Evolutionary conservation across 2,113 vertebrate genomes (phyloP).

Genomic region (Gnathonemus longibarbis): DNA sequence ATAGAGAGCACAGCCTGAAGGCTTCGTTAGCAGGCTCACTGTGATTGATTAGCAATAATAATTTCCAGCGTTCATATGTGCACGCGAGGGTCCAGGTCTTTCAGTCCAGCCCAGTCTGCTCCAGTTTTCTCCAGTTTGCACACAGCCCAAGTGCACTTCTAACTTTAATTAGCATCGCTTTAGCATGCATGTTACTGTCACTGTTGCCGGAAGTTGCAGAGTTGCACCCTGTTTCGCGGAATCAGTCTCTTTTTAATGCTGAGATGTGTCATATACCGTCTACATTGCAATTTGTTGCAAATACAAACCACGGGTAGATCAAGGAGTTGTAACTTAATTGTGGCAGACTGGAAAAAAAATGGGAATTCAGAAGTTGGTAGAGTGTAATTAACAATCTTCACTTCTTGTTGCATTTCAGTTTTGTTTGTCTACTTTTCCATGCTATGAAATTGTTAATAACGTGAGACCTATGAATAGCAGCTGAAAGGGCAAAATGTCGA

Average conservation of each 20-base stretch:
- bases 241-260: neutral
- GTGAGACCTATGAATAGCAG: neutral
- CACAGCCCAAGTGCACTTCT: neutral
- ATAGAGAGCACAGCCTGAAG: slow-evolving; percentile 44
- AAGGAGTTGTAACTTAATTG: neutral
- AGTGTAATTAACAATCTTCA: neutral
- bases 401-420: neutral
- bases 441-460: neutral
- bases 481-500: neutral
- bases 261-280: neutral
- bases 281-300: neutral
- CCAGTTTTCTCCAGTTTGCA: neutral
- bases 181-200: neutral
- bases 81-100: slow-evolving; percentile 30
- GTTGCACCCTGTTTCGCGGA: neutral
- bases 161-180: neutral
- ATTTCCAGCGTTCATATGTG: slow-evolving; percentile 41
- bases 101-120: neutral
- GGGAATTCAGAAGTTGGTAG: neutral
- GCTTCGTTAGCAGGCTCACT: slow-evolving; percentile 54
- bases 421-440: neutral
- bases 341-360: neutral
- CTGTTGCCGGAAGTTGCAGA: neutral
- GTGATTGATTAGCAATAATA: slow-evolving; percentile 55
- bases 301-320: neutral